phyloP scores from a whole-genome alignment of 2,113 vertebrate genomes.

The Semicossyphus pulcher region DNA sequence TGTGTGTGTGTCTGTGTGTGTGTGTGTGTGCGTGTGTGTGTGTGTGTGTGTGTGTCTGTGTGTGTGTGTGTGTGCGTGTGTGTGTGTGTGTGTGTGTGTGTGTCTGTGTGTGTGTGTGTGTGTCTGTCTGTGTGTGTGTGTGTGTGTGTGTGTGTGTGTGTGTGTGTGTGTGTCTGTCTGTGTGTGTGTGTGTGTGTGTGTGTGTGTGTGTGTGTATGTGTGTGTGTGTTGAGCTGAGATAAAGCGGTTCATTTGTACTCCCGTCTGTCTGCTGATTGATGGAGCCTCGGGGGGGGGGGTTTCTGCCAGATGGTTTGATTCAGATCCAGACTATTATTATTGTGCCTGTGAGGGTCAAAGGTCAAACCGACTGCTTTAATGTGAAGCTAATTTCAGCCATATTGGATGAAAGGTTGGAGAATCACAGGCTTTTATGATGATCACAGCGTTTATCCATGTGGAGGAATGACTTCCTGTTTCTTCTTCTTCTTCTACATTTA shows the following conservation, averaged over 20 bases:
- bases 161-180: neutral
- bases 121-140: no score
- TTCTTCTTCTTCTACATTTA: neutral
- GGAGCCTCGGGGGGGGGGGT: slow-evolving; percentile 9
- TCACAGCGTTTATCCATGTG: neutral
- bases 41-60: no score
- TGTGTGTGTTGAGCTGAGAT: slow-evolving; percentile 44
- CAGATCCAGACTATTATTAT: slow-evolving; percentile 29
- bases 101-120: no score
- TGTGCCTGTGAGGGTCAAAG: slow-evolving; percentile 37
- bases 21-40: no score
- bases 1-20: no score
- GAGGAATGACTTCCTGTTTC: neutral
- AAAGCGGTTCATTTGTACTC: slow-evolving; percentile 72
- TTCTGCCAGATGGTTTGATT: slow-evolving; percentile 52
- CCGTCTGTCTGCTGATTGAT: slow-evolving; percentile 55
- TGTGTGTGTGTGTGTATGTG: slow-evolving; percentile 14
- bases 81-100: no score
- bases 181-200: neutral
- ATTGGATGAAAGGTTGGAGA: slow-evolving; percentile 1
- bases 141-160: neutral
- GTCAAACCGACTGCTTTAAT: slow-evolving; percentile 50
- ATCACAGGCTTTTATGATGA: neutral
- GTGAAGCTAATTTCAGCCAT: slow-evolving; percentile 51
- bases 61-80: no score